phyloP scores from a whole-genome alignment of 2,113 vertebrate genomes.

The Varanus komodoensis region DNA sequence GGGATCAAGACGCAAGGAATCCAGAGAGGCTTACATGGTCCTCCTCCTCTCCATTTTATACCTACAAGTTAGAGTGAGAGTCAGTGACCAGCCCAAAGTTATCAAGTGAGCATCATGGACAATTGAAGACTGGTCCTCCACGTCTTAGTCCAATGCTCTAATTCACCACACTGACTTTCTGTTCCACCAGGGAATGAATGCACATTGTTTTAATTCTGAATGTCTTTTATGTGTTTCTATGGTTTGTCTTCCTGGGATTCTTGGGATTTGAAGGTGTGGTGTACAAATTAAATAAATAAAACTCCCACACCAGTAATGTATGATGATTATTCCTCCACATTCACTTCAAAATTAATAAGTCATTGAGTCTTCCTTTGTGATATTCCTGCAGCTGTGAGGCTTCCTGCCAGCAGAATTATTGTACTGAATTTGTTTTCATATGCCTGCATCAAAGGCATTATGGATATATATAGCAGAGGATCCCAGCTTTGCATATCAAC shows the following conservation, averaged over 20 bases:
- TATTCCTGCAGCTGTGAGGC: background rate
- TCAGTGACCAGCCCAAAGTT: too few relatives aligned
- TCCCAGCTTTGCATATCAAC: background rate
- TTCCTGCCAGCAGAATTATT: conserved; percentile 20
- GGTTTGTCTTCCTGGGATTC: background rate
- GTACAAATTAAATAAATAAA: conserved; percentile 7
- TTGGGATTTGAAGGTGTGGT: background rate
- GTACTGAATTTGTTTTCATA: conserved; percentile 1
- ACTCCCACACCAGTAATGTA: background rate
- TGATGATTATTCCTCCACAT: conserved; percentile 39
- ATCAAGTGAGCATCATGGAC: too few relatives aligned
- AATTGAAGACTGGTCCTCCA: too few relatives aligned
- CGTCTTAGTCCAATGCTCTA: too few relatives aligned
- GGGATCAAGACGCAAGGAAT: too few relatives aligned
- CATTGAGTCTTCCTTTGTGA: conserved; percentile 6
- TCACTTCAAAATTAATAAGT: conserved; percentile 27
- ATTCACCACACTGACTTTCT: background rate
- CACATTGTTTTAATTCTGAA: background rate
- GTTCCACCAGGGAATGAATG: too few relatives aligned
- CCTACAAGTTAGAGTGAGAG: too few relatives aligned
- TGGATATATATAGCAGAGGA: conserved; percentile 25
- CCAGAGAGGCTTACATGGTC: too few relatives aligned
- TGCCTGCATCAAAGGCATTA: conserved; percentile 1
- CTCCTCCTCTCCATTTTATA: too few relatives aligned
- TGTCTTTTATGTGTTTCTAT: background rate